Conservation (phyloP, 1,140 invertebrate species). For the Venustaconcha ellipsiformis region DNA sequence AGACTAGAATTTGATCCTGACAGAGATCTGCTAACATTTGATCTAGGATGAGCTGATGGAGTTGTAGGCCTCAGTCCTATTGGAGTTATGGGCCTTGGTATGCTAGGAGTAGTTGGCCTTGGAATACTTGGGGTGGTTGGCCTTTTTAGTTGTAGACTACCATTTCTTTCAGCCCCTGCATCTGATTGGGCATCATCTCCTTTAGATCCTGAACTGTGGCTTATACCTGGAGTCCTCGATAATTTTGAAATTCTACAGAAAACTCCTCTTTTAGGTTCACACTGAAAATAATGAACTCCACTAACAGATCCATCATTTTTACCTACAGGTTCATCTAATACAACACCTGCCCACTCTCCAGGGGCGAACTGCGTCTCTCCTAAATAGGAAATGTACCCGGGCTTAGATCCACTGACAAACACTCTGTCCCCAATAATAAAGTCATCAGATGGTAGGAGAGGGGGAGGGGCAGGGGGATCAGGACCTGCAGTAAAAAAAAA, state of each 20-base stretch:
- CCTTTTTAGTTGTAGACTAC: conserved; percentile 14
- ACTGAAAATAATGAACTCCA: conserved; percentile 77
- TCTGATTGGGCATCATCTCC: conserved; percentile 34
- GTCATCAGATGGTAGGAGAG: conserved; percentile 71
- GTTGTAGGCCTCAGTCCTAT: conserved; percentile 17
- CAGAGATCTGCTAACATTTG: conserved; percentile 36
- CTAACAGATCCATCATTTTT: conserved; percentile 72
- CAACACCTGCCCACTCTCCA: conserved; percentile 69
- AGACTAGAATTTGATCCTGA: conserved; percentile 47
- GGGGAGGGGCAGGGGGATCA: conserved; percentile 1
- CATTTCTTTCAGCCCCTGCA: conserved; percentile 15
- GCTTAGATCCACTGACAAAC: conserved; percentile 95
- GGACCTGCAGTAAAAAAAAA: no score
- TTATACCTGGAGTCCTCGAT: conserved; percentile 77
- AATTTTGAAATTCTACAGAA: conserved; percentile 92
- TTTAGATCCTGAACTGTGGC: conserved; percentile 28
- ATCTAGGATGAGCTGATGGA: conserved; percentile 28
- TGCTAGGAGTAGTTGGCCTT: conserved; percentile 5
- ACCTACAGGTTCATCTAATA: conserved; percentile 66
- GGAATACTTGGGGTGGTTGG: conserved; percentile 36
- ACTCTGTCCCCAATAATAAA: conserved; percentile 96
- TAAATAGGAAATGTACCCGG: conserved; percentile 95
- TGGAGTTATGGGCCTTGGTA: neutral
- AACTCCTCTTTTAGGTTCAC: conserved; percentile 91
- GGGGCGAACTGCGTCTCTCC: conserved; percentile 84